Evolutionary conservation across 2,113 vertebrate genomes (phyloP).

Genomic region (Silurus glanis): DNA sequence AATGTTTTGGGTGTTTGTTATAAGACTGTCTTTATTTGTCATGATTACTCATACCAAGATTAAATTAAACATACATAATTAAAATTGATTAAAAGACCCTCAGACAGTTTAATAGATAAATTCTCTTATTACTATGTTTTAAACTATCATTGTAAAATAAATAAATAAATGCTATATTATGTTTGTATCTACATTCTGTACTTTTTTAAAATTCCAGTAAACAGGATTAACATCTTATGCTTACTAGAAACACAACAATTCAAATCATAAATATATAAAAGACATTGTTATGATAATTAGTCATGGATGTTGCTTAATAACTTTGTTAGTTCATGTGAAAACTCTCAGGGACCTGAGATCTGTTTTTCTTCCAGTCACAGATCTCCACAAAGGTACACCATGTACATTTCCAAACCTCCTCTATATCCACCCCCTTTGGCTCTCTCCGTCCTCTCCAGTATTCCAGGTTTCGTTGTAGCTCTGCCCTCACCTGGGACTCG

Average conservation of each 20-base stretch:
- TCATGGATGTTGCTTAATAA: neutral
- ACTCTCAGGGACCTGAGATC: conserved; percentile 1
- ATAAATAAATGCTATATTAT: neutral
- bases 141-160: neutral
- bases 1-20: neutral
- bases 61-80: neutral
- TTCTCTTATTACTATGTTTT: neutral
- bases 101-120: neutral
- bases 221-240: neutral
- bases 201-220: neutral
- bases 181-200: neutral
- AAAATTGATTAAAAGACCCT: neutral
- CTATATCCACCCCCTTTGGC: conserved; percentile 73
- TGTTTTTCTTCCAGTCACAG: conserved; percentile 67
- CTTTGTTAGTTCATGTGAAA: conserved; percentile 27
- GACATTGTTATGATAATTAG: neutral
- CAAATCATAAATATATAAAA: neutral
- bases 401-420: conserved; percentile 76
- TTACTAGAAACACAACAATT: neutral
- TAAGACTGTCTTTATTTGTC: neutral
- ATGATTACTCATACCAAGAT: neutral
- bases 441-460: conserved; percentile 75
- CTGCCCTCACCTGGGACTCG: conserved; percentile 58
- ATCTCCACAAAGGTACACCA: conserved; percentile 63
- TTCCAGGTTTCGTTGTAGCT: conserved; percentile 59